phyloP scores from a whole-genome alignment of 1,140 invertebrate genomes.

The Brachionus angularis region DNA sequence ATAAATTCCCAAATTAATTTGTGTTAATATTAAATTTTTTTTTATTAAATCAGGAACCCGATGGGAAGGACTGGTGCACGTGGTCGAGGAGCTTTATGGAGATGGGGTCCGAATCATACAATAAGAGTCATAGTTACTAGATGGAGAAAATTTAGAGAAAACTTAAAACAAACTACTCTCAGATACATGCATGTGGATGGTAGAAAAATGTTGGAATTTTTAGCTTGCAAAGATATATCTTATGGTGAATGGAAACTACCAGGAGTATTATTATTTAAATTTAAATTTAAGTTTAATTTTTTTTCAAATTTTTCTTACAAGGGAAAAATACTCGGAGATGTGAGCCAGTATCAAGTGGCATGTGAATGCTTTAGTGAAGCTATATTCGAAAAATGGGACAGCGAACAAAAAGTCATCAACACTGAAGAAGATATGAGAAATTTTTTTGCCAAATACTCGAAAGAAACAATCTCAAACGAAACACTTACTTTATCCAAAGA shows the following conservation, averaged over 20 bases:
- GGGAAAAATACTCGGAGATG: slow-evolving; percentile 15
- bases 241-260: slow-evolving; percentile 38
- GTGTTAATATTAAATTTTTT: no score
- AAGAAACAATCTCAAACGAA: no score
- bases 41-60: slow-evolving; percentile 50
- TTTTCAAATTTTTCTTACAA: not conserved
- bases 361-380: slow-evolving; percentile 15
- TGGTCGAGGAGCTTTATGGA: slow-evolving; percentile 56
- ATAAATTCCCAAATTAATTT: no score
- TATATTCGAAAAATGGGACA: slow-evolving; percentile 61
- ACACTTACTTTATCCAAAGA: no score
- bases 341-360: not conserved
- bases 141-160: slow-evolving; percentile 47
- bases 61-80: slow-evolving; percentile 58
- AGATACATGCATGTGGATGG: slow-evolving; percentile 7
- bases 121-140: slow-evolving; percentile 57
- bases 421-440: slow-evolving; percentile 41
- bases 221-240: slow-evolving; percentile 24
- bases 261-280: not conserved
- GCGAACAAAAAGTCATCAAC: slow-evolving; percentile 59
- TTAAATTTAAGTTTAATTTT: not conserved
- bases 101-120: slow-evolving; percentile 60
- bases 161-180: slow-evolving; percentile 65
- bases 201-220: slow-evolving; percentile 31
- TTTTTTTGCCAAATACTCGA: slow-evolving; percentile 60